A percentile compares a stretch with the other conserved stretches of the same genome.
Conservation (phyloP, 2,113 vertebrate genomes). For the Tetrax tetrax region DNA sequence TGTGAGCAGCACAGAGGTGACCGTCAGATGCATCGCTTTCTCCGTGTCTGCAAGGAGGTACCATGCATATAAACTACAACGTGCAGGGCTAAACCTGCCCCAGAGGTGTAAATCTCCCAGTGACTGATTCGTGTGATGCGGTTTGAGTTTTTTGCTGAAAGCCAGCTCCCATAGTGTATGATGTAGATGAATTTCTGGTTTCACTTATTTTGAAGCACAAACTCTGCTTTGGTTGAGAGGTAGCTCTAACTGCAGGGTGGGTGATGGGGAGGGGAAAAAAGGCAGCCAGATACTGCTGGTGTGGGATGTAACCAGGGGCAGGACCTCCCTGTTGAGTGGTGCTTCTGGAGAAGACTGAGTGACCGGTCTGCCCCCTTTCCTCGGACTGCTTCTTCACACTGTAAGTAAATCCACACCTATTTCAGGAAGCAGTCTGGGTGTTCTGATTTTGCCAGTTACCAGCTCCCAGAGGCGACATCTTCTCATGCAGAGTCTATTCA, state of each 20-base stretch:
- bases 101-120: neutral
- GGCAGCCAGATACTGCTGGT: neutral
- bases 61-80: accelerated
- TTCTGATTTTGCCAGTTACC: neutral
- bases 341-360: neutral
- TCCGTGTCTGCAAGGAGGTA: accelerated
- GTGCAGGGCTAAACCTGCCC: neutral
- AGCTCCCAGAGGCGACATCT: neutral
- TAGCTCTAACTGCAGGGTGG: neutral
- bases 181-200: neutral
- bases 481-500: neutral
- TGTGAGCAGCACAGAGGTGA: neutral
- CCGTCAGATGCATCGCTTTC: accelerated
- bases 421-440: neutral
- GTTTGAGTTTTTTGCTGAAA: neutral
- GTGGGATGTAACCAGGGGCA: neutral
- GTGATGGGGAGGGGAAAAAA: neutral
- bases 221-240: neutral
- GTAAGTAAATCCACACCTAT: neutral
- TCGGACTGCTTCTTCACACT: neutral
- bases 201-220: neutral
- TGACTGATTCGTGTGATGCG: accelerated
- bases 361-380: neutral
- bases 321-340: neutral
- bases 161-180: no score